Conservation (phyloP, 2,113 vertebrate genomes). For the Phalacrocorax carbo region DNA sequence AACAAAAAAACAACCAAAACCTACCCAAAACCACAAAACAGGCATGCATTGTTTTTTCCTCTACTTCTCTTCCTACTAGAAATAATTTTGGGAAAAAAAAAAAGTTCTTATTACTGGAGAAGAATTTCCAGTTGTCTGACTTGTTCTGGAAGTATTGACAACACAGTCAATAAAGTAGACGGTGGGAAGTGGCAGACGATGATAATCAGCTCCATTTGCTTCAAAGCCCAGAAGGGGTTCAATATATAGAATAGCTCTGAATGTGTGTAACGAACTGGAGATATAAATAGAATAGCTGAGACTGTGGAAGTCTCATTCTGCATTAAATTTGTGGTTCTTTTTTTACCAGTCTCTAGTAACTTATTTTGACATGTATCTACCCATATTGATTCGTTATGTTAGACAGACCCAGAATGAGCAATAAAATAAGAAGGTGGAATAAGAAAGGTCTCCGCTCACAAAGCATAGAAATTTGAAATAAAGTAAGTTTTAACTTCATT, state of each 20-base stretch:
- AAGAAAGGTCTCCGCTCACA: not conserved
- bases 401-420: not conserved
- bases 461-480: not conserved
- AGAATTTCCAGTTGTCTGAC: not conserved
- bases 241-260: not conserved
- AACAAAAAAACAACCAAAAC: too few relatives aligned
- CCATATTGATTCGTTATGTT: not conserved
- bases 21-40: not conserved
- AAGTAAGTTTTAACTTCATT: not conserved
- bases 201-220: slow-evolving; percentile 8
- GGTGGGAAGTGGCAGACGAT: not conserved
- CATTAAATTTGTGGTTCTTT: not conserved
- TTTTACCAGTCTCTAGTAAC: not conserved
- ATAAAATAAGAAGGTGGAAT: not conserved
- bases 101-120: not conserved
- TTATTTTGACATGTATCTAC: not conserved
- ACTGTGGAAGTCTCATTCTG: not conserved
- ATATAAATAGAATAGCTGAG: not conserved
- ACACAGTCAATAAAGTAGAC: not conserved
- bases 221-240: not conserved
- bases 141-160: not conserved
- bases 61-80: not conserved
- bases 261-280: not conserved
- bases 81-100: not conserved
- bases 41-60: not conserved